Percentiles rank a stretch among this genome's conserved stretches.
These are phyloP conservation scores for Meloidogyne exigua DNA, from an alignment of 1,140 invertebrate species.

Conservation along the genomic window DNA sequence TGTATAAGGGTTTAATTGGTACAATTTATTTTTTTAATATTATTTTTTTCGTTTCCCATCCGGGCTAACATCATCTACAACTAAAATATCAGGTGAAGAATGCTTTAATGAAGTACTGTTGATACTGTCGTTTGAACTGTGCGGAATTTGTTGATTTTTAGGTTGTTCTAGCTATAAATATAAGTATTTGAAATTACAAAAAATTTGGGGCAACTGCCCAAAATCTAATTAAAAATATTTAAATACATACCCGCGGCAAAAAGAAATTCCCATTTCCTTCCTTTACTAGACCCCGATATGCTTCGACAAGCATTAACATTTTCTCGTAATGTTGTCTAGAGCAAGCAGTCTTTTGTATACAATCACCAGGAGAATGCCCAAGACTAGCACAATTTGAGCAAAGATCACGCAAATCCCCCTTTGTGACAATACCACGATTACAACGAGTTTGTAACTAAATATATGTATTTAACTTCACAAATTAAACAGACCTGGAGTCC, in stretches of 20 bases:
- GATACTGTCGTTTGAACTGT: not conserved
- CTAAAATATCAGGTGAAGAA: not conserved
- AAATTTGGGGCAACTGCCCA: not conserved
- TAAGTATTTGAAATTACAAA: not conserved
- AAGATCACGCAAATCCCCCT: constrained; percentile 15
- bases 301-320: constrained; percentile 18
- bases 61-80: not conserved
- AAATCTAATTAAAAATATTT: not conserved
- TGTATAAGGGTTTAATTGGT: not conserved
- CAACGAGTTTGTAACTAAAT: not conserved
- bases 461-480: not conserved
- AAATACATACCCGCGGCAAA: not conserved
- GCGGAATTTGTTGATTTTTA: not conserved
- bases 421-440: constrained; percentile 19
- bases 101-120: not conserved
- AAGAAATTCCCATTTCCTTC: constrained; percentile 23
- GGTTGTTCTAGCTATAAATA: not conserved
- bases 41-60: not conserved
- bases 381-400: constrained; percentile 14
- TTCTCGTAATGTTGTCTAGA: constrained; percentile 15
- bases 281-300: constrained; percentile 21
- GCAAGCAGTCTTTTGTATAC: not conserved
- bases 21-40: not conserved
- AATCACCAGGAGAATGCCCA: constrained; percentile 8
- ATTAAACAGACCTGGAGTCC: constrained; percentile 13